Percentiles rank a stretch among this genome's conserved stretches.
Conservation (phyloP, 2,113 vertebrate genomes). For the Prolemur simus region DNA sequence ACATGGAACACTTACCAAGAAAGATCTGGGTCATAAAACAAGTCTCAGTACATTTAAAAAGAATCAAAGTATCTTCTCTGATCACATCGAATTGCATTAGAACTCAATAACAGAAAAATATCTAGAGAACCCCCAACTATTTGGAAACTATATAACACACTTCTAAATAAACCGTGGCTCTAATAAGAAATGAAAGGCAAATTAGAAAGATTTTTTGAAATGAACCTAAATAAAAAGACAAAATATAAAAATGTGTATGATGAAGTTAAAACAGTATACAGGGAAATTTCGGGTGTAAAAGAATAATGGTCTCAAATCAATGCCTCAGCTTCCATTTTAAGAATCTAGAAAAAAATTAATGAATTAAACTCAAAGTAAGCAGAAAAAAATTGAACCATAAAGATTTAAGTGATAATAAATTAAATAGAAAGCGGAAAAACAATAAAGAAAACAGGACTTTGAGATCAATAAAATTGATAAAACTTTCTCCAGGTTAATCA, state of each 20-base stretch:
- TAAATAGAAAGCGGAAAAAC: not conserved
- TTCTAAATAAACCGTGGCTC: not conserved
- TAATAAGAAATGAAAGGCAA: slow-evolving; percentile 2
- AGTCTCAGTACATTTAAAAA: not conserved
- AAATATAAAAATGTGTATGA: not conserved
- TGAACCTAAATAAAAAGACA: slow-evolving; percentile 1
- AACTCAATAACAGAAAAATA: not conserved
- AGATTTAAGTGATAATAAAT: not conserved
- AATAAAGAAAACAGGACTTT: not conserved
- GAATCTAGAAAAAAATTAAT: not conserved
- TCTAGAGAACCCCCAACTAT: not conserved
- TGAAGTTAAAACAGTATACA: not conserved
- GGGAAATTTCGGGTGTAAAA: not conserved
- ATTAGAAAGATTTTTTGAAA: not conserved
- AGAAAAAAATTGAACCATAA: not conserved
- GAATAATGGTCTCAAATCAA: not conserved
- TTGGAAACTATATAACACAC: not conserved
- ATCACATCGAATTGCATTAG: not conserved
- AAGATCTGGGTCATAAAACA: not conserved
- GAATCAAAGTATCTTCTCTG: not conserved
- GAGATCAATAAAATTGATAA: not conserved
- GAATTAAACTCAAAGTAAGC: not conserved
- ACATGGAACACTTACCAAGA: not conserved
- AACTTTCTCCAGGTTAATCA: not conserved
- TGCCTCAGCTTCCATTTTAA: not conserved